Evolutionary conservation across 1,140 invertebrate species (phyloP).

Genomic region (Drosophila pruinosa): DNA sequence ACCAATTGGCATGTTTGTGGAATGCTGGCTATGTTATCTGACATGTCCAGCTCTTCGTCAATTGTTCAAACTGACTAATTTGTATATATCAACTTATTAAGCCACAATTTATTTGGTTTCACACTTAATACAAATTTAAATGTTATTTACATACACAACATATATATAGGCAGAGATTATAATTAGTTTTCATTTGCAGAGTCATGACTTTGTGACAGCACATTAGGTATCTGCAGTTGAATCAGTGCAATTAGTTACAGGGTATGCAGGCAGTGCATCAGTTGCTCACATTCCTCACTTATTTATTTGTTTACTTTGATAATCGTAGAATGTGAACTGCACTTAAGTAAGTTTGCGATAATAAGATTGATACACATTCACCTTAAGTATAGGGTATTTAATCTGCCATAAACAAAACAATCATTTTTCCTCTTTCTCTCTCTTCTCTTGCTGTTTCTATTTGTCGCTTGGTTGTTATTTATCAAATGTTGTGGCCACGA

Average conservation of each 20-base stretch:
- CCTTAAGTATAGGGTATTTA: background rate
- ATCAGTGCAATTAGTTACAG: background rate
- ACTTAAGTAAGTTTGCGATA: background rate
- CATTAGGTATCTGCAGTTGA: background rate
- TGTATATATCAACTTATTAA: background rate
- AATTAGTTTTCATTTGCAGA: background rate
- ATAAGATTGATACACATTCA: background rate
- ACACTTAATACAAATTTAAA: background rate
- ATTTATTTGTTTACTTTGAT: background rate
- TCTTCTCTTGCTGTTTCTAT: background rate
- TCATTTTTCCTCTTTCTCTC: background rate
- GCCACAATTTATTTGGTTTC: background rate
- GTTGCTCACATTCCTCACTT: background rate
- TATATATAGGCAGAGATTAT: background rate
- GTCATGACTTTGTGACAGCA: background rate
- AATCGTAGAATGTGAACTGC: background rate
- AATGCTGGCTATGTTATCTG: background rate
- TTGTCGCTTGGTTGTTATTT: background rate
- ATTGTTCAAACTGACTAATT: background rate
- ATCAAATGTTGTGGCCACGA: conserved; percentile 3
- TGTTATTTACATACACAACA: background rate
- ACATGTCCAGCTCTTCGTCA: background rate
- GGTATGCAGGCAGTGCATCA: background rate
- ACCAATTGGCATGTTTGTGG: background rate
- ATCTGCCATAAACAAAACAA: background rate